These are phyloP conservation scores for Apodemus sylvaticus DNA, from an alignment of 2,113 vertebrate genomes.

Conservation along the genomic window DNA sequence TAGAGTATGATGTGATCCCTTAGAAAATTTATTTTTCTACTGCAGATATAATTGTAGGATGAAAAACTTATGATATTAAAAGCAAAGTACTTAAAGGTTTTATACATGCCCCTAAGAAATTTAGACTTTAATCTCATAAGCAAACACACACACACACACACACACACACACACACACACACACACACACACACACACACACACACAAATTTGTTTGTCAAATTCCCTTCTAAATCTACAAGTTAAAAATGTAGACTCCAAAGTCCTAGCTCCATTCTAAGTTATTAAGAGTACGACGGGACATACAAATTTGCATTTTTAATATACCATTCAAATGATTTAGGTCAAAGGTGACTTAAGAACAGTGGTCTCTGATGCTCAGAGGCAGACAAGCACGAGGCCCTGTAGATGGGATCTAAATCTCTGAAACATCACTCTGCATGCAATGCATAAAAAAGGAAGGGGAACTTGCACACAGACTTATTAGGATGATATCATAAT, in stretches of 20 bases:
- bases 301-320: conserved; percentile 14
- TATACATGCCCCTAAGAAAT: background rate
- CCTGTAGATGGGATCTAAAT: background rate
- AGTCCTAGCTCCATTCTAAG: background rate
- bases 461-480: background rate
- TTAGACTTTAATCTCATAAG: background rate
- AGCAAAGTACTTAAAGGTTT: background rate
- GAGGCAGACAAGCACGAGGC: background rate
- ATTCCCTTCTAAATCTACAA: conserved; percentile 11
- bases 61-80: background rate
- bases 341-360: background rate
- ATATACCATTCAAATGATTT: background rate
- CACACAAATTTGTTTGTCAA: background rate
- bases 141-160: background rate
- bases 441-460: background rate
- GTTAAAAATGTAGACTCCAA: background rate
- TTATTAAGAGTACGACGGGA: background rate
- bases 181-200: no score
- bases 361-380: no score
- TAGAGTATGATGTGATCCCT: background rate
- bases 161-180: background rate
- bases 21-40: conserved; percentile 15
- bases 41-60: background rate
- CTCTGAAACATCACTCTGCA: background rate
- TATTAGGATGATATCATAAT: background rate